These are phyloP conservation scores for Desmodus rotundus DNA, from an alignment of 2,113 vertebrate genomes.

Conservation along the genomic window DNA sequence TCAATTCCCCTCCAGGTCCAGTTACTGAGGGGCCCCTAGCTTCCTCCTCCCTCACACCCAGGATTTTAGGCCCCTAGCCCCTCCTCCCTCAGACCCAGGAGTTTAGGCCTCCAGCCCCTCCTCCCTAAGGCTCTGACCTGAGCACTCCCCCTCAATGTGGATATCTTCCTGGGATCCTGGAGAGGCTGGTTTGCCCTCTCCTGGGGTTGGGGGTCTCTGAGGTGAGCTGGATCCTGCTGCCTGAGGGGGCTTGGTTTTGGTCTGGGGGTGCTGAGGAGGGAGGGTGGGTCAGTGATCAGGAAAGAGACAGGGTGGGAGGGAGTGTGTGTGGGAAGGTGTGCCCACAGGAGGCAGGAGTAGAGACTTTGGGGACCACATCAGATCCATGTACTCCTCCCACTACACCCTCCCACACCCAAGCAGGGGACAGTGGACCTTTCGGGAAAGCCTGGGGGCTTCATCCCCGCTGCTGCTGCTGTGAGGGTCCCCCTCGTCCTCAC, in stretches of 20 bases:
- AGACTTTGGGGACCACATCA: not conserved
- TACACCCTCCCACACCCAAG: not conserved
- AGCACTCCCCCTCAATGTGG: slow-evolving; percentile 25
- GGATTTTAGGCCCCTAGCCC: not conserved
- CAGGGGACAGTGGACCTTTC: slow-evolving; percentile 42
- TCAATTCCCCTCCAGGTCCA: not conserved
- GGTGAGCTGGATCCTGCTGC: slow-evolving; percentile 45
- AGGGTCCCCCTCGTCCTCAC: slow-evolving; percentile 71
- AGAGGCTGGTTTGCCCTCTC: slow-evolving; percentile 24
- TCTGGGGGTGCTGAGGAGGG: not conserved
- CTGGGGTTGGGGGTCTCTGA: not conserved
- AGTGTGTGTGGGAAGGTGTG: not conserved
- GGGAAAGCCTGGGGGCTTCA: slow-evolving; percentile 25
- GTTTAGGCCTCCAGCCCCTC: not conserved
- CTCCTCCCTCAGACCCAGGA: not conserved
- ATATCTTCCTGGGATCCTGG: slow-evolving; percentile 16
- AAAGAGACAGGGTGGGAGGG: too few species aligned
- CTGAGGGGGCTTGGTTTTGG: slow-evolving; percentile 51
- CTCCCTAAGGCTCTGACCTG: slow-evolving; percentile 67
- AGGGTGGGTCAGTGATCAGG: not conserved
- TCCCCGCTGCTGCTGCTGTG: not conserved
- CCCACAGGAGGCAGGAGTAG: not conserved
- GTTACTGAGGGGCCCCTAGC: not conserved
- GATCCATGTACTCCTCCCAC: not conserved
- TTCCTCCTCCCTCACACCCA: not conserved